Evolutionary conservation across 2,113 vertebrate species (phyloP), one percentile per base, ranked within the genome.

Genomic region (Poecilia latipinna): DNA sequence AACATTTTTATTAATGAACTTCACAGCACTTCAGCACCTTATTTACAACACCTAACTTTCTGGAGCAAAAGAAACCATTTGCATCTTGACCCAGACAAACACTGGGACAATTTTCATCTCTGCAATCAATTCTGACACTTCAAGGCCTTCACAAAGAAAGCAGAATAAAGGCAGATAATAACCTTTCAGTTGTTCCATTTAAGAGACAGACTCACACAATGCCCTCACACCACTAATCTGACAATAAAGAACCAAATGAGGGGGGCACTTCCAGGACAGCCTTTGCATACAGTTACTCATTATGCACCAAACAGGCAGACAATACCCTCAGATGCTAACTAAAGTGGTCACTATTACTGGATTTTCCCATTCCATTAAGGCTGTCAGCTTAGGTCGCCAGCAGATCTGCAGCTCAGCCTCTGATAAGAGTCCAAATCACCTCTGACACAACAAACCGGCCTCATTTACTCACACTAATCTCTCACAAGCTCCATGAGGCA

Each of bases 341-440:
- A 48, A 72, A 78, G 68, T 39, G 77, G 84, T 83, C 82, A 75
- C 78, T 77, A 75, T 88, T 68, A 86, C 39, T 69, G 72, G 80
- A 80, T 67, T 79, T 57, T 70, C 70, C 83, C 68, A 35, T 85
- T 79, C 65, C 81, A 90, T 90, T 86, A 90, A 86, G 72, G 64
- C 79, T 77, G 79, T 80, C 88, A 67, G 84, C 87, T 88, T 80
- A 83, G 81, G 84, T 31, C 82, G 70, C 61, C 37, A 61, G 74
- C 74, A 69, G 82, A 84, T 86, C 89, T 79, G 77, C 77, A 74
- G 84, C 70, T 78, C 79, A 70, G 68, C 61, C 8, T 7, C 78
- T 31, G 91, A 89, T 89, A 92, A 92, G 81, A 83, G 72, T 65
- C 76, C 86, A 86, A 90, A 91, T 89, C 82, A 88, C 83, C 78